phyloP scores from a whole-genome alignment of 1,140 invertebrate species.

The Pseudoatta argentina region DNA sequence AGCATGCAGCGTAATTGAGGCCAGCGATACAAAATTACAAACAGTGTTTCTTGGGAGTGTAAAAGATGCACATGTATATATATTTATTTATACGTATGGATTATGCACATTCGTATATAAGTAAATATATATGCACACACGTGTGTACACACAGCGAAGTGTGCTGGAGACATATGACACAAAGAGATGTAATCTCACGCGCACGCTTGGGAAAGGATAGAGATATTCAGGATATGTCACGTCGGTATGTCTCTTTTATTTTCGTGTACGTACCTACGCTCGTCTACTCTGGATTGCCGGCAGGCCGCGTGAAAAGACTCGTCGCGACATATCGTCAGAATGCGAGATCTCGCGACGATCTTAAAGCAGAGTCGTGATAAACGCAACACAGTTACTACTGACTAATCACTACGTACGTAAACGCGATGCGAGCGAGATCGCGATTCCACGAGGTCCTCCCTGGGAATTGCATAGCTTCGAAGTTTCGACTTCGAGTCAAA shows the following conservation, averaged over 20 bases:
- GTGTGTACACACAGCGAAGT: slow-evolving; percentile 49
- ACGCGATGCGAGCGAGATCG: slow-evolving; percentile 63
- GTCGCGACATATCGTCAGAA: slow-evolving; percentile 53
- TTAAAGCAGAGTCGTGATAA: slow-evolving; percentile 68
- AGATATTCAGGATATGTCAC: slow-evolving; percentile 59
- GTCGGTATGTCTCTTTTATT: slow-evolving; percentile 69
- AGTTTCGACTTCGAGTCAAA: neutral
- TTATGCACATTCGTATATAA: slow-evolving; percentile 25
- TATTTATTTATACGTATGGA: slow-evolving; percentile 25
- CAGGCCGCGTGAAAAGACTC: slow-evolving; percentile 68
- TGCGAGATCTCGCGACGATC: slow-evolving; percentile 61
- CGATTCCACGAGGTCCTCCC: slow-evolving; percentile 27
- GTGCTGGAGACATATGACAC: slow-evolving; percentile 34
- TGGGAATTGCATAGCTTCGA: neutral
- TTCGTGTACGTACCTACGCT: slow-evolving; percentile 76
- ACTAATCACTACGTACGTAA: slow-evolving; percentile 67
- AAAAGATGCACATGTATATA: slow-evolving; percentile 62
- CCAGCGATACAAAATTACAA: slow-evolving; percentile 81
- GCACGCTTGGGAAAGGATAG: neutral
- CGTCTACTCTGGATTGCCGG: slow-evolving; percentile 74
- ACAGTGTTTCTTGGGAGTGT: slow-evolving; percentile 67
- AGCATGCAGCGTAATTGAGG: slow-evolving; percentile 83
- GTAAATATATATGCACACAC: slow-evolving; percentile 39
- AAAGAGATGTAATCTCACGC: slow-evolving; percentile 17
- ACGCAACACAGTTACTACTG: slow-evolving; percentile 65